These are phyloP conservation scores for Notiomystis cincta DNA, from an alignment of 2,113 vertebrate species.

Conservation along the genomic window DNA sequence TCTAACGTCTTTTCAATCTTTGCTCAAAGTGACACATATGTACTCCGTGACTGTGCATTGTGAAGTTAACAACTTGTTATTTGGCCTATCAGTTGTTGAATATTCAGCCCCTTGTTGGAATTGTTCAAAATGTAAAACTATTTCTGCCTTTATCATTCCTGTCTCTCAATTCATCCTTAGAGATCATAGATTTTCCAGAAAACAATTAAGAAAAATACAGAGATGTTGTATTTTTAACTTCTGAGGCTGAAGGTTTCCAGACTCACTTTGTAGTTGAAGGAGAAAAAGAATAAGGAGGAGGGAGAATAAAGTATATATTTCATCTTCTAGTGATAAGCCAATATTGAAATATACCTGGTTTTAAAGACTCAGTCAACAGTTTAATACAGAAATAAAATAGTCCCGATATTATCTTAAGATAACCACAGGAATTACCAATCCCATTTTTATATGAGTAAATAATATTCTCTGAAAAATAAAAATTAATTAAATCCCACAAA, in stretches of 20 bases:
- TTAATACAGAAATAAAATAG: background rate
- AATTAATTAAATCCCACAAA: background rate
- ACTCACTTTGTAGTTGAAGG: background rate
- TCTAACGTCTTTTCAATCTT: slow-evolving; percentile 63
- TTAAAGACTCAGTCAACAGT: background rate
- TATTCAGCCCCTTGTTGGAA: slow-evolving; percentile 58
- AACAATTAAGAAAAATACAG: slow-evolving; percentile 56
- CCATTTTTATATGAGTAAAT: background rate
- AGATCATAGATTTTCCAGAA: slow-evolving; percentile 48
- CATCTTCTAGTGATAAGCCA: background rate
- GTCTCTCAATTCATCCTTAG: slow-evolving; percentile 59
- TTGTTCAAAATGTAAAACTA: slow-evolving; percentile 68
- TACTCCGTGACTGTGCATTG: slow-evolving; percentile 55
- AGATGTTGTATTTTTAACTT: slow-evolving; percentile 41
- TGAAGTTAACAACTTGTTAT: slow-evolving; percentile 69
- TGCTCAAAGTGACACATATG: slow-evolving; percentile 55
- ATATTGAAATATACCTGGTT: background rate
- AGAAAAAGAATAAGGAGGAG: slow-evolving; percentile 24
- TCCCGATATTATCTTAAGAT: background rate
- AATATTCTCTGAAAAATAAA: background rate
- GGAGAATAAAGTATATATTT: slow-evolving; percentile 25
- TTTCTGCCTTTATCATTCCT: slow-evolving; percentile 45
- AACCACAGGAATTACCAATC: background rate
- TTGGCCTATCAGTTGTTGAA: slow-evolving; percentile 65
- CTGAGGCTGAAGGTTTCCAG: slow-evolving; percentile 34